Base-by-base conservation (phyloP, 2,113 vertebrate genomes). In the Pipra filicauda region DNA sequence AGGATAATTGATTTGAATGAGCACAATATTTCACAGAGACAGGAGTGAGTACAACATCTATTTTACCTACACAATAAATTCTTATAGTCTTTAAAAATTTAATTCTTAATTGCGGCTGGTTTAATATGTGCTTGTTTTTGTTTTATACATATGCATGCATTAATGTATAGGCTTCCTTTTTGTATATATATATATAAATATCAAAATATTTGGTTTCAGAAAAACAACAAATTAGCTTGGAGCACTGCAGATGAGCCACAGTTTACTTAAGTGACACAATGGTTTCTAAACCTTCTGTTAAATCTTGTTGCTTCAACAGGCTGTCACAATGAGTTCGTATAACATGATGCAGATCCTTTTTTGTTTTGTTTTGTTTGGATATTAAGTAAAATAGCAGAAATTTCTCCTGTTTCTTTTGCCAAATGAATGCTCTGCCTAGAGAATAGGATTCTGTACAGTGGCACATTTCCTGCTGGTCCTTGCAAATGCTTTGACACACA, bases 1-100 rank as follows among this genome's bases (percentile, higher is more conserved):
- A 89, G 35, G 33, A 94, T 95, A 96, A 96, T 93, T 96, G 91
- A 96, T 96, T 95, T 87, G 80, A 92, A 95, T 75, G 58, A 89
- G 41, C 19, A 70, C 28, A 89, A 65, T 93, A 76, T 94, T 91
- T 92, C 84, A 94, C 16, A 94, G 35, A 89, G 33, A 87, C 57
- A 43, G 11, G 33, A 80, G 28, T 83, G 64, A 80, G 13, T 55
- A 62, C 13, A 74, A 18, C n/a, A 85, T 31, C 65, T 73, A 72
- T 79, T 76, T 87, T 91, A 73, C 54, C 44, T 89, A 24, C 43
- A 69, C 28, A 66, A 9, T 17, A 81, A 57, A 69, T 75, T 72
- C 11, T n/a, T 72, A 23, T 2, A 22, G 9, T 57, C 58, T 66
- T 92, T 20, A 57, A 78, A 92, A 82, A 33, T 13, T 28, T 77